These are phyloP conservation scores for Andrena minutula DNA, from an alignment of 2,888 invertebrate species.

Conservation along the genomic window DNA sequence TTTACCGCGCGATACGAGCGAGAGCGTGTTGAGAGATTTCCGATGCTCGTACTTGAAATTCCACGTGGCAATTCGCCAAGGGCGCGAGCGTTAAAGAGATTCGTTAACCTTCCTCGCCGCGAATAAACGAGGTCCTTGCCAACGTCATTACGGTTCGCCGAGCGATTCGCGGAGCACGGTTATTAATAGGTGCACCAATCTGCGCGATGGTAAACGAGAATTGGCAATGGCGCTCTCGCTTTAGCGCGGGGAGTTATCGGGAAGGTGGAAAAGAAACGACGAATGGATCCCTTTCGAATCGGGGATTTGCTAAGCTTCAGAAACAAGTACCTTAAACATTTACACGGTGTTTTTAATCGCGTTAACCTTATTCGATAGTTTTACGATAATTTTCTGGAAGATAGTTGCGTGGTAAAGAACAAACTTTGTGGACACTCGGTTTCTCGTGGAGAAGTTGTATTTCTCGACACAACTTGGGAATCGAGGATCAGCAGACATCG, in stretches of 20 bases:
- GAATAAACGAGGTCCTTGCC: conserved; percentile 65
- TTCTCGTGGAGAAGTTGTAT: background rate
- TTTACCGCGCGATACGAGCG: conserved; percentile 43
- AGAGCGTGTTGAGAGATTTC: conserved; percentile 43
- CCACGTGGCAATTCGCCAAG: conserved; percentile 67
- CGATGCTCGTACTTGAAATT: conserved; percentile 66
- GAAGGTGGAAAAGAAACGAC: too few species aligned
- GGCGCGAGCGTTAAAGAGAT: conserved; percentile 66
- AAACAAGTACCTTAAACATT: background rate
- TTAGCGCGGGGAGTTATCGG: background rate
- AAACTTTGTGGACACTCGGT: background rate
- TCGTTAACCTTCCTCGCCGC: conserved; percentile 64
- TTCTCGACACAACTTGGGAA: background rate
- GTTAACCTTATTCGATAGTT: too few species aligned
- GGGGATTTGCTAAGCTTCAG: background rate
- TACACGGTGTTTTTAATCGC: background rate
- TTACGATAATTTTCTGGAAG: too few species aligned
- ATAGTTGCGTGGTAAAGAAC: too few species aligned
- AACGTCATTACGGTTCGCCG: conserved; percentile 48
- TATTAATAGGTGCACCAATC: conserved; percentile 54
- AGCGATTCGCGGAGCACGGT: conserved; percentile 40
- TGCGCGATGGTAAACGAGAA: conserved; percentile 5
- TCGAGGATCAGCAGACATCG: background rate
- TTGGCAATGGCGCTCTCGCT: conserved; percentile 3
- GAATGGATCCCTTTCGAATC: background rate